Percentiles rank a stretch among this genome's conserved stretches.
Conservation (phyloP, 2,888 invertebrate genomes). For the Smittia sp. region DNA sequence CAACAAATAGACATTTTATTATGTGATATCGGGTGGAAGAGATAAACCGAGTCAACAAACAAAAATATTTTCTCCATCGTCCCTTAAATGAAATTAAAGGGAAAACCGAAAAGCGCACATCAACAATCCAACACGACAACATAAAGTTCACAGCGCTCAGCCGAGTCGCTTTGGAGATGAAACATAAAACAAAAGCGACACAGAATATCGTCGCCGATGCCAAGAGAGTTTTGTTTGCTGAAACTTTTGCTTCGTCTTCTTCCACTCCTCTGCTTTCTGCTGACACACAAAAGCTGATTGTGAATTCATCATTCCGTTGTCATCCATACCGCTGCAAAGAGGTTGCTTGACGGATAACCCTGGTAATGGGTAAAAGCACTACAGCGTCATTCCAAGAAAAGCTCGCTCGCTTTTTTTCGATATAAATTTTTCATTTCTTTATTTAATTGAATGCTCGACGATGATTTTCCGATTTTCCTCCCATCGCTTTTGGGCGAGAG, state of each 20-base stretch:
- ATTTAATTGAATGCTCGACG: neutral
- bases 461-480: neutral
- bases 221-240: conserved; percentile 11
- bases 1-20: conserved; percentile 6
- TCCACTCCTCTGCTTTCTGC: neutral
- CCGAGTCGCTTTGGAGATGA: neutral
- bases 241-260: neutral
- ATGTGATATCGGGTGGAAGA: neutral
- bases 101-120: neutral
- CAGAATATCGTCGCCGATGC: conserved; percentile 16
- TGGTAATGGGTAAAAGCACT: neutral
- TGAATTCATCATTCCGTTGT: conserved; percentile 6
- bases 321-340: neutral
- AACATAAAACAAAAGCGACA: conserved; percentile 15
- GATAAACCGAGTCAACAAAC: neutral
- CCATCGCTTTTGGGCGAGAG: neutral
- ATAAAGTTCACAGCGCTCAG: conserved; percentile 15
- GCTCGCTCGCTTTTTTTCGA: neutral
- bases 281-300: conserved; percentile 7
- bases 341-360: neutral
- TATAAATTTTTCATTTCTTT: neutral
- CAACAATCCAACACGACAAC: conserved; percentile 27
- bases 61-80: neutral
- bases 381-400: neutral
- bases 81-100: neutral